Conservation (phyloP, 1,140 invertebrate genomes). For the Brachionus angularis region DNA sequence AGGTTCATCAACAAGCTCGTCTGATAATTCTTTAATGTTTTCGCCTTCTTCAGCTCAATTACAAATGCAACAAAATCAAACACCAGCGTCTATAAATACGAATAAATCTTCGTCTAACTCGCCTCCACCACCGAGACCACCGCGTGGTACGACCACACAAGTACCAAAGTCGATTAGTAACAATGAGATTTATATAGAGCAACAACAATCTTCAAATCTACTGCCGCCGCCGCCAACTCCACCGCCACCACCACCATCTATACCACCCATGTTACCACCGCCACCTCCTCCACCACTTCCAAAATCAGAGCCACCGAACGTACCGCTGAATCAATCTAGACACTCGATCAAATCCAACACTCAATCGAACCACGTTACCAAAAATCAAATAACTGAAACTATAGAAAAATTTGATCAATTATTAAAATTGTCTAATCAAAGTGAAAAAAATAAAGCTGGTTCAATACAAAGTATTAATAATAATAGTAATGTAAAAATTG, state of each 20-base stretch:
- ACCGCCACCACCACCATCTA: constrained; percentile 12
- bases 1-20: neutral
- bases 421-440: constrained; percentile 22
- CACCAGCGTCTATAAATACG: too few species aligned
- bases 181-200: neutral
- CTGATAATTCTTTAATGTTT: constrained; percentile 16
- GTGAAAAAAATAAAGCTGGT: neutral
- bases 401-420: constrained; percentile 36
- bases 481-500: too few species aligned
- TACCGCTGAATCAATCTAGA: constrained; percentile 3
- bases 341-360: constrained; percentile 25
- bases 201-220: neutral
- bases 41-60: constrained; percentile 9
- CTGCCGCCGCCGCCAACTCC: constrained; percentile 10
- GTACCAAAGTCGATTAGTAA: constrained; percentile 9
- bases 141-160: neutral
- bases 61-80: too few species aligned
- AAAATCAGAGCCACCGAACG: neutral
- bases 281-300: constrained; percentile 43
- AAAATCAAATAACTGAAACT: constrained; percentile 27
- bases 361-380: too few species aligned
- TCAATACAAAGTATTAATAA: neutral
- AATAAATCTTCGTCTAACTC: too few species aligned
- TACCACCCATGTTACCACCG: neutral
- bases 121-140: neutral